These are phyloP conservation scores for rat (Rattus norvegicus) DNA, from an alignment of 2,113 vertebrate species.

Conservation along the genomic window DNA sequence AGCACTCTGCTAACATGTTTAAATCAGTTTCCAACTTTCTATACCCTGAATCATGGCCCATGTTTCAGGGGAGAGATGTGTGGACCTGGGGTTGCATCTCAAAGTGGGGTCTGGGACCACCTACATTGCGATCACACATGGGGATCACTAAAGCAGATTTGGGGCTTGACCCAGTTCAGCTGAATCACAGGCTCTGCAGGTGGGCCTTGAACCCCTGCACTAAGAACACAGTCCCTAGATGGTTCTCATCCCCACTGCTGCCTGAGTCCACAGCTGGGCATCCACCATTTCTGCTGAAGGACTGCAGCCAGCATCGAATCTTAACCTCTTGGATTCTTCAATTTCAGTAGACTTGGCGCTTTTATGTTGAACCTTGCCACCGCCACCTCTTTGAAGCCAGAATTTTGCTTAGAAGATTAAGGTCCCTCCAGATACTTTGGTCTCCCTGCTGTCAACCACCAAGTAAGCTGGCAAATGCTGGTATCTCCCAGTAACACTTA, in stretches of 20 bases:
- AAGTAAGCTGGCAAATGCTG: conserved; percentile 73
- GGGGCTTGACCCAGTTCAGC: neutral
- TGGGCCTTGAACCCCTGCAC: neutral
- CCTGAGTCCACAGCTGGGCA: neutral
- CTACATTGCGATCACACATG: neutral
- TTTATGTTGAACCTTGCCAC: conserved; percentile 43
- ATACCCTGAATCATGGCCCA: conserved; percentile 34
- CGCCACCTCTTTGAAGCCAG: conserved; percentile 28
- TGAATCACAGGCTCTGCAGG: neutral
- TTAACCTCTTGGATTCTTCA: conserved; percentile 28
- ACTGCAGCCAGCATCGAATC: neutral
- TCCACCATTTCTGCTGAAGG: neutral
- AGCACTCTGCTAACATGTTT: conserved; percentile 46
- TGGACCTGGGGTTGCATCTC: neutral
- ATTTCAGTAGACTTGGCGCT: conserved; percentile 19
- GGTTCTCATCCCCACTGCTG: neutral
- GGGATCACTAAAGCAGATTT: neutral
- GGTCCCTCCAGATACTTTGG: conserved; percentile 71
- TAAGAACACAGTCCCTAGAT: neutral
- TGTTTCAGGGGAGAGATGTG: neutral
- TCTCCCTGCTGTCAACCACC: conserved; percentile 74
- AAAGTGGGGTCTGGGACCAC: neutral
- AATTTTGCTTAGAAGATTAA: conserved; percentile 70
- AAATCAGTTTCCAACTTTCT: conserved; percentile 56
- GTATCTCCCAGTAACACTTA: conserved; percentile 76